Conservation (phyloP, 2,888 invertebrate genomes). For the Melolontha melolontha region DNA sequence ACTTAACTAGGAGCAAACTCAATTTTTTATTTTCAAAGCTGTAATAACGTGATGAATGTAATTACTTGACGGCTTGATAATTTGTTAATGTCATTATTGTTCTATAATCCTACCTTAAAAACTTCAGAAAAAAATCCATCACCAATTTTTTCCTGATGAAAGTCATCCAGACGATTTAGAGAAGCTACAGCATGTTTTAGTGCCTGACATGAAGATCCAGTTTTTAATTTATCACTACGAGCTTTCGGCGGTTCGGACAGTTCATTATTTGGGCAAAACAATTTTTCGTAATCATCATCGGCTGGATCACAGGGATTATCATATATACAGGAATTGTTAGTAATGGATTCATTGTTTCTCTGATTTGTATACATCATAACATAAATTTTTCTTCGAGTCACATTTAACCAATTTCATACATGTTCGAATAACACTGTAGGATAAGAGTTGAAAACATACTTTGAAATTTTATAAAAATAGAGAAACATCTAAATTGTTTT, state of each 20-base stretch:
- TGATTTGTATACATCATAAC: slow-evolving; percentile 50
- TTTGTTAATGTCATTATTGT: slow-evolving; percentile 1
- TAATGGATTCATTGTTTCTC: slow-evolving; percentile 52
- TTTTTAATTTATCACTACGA: slow-evolving; percentile 70
- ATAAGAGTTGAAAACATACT: slow-evolving; percentile 40
- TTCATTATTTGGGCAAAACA: slow-evolving; percentile 63
- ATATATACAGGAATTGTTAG: slow-evolving; percentile 62
- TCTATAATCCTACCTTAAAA: slow-evolving; percentile 81
- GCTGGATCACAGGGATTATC: slow-evolving; percentile 64
- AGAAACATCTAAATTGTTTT: slow-evolving; percentile 36
- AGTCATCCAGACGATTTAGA: slow-evolving; percentile 93
- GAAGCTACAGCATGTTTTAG: slow-evolving; percentile 92
- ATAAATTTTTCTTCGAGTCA: slow-evolving; percentile 51
- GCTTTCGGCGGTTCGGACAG: slow-evolving; percentile 62
- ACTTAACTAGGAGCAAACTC: neutral
- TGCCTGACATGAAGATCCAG: slow-evolving; percentile 88
- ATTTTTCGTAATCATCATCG: slow-evolving; percentile 62
- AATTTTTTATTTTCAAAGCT: too few relatives aligned
- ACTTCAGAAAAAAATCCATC: slow-evolving; percentile 98
- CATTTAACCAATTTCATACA: slow-evolving; percentile 66
- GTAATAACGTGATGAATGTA: neutral
- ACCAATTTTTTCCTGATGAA: slow-evolving; percentile 92
- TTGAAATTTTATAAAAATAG: slow-evolving; percentile 47
- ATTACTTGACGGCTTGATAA: neutral
- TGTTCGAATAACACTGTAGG: slow-evolving; percentile 54